Percentiles rank a stretch among this genome's conserved stretches.
phyloP scores from a whole-genome alignment of 2,888 invertebrate species.

The Thumatha senex region DNA sequence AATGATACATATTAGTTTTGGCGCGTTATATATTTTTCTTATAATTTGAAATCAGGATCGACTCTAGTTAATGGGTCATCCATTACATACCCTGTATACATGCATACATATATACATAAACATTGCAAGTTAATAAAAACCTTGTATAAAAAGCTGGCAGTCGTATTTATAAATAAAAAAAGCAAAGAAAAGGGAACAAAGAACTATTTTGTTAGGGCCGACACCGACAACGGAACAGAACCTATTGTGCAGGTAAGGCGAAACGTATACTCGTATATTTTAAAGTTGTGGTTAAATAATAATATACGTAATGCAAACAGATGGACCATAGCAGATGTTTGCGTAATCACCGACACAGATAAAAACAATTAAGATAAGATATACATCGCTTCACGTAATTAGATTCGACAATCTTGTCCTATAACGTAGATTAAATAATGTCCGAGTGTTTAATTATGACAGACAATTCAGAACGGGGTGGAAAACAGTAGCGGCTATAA shows the following conservation, averaged over 20 bases:
- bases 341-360: not conserved
- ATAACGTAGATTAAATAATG: not conserved
- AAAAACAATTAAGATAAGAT: not conserved
- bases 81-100: too few species aligned
- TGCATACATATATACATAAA: too few species aligned
- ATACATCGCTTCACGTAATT: conserved; percentile 1
- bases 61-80: too few species aligned
- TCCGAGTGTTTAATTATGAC: conserved; percentile 15
- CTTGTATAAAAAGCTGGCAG: conserved; percentile 22
- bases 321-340: conserved; percentile 3
- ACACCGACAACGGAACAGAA: conserved; percentile 7
- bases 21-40: too few species aligned
- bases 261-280: conserved; percentile 15
- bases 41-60: too few species aligned
- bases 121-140: too few species aligned
- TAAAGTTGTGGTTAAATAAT: conserved; percentile 18
- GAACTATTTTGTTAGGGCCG: conserved; percentile 38
- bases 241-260: conserved; percentile 38
- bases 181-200: conserved; percentile 46
- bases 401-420: not conserved
- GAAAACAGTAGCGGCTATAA: conserved; percentile 43
- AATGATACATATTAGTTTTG: too few species aligned
- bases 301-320: conserved; percentile 6
- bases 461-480: conserved; percentile 17
- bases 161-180: conserved; percentile 40